phyloP scores from a whole-genome alignment of 2,888 invertebrate genomes.

The Drosophila borealis region DNA sequence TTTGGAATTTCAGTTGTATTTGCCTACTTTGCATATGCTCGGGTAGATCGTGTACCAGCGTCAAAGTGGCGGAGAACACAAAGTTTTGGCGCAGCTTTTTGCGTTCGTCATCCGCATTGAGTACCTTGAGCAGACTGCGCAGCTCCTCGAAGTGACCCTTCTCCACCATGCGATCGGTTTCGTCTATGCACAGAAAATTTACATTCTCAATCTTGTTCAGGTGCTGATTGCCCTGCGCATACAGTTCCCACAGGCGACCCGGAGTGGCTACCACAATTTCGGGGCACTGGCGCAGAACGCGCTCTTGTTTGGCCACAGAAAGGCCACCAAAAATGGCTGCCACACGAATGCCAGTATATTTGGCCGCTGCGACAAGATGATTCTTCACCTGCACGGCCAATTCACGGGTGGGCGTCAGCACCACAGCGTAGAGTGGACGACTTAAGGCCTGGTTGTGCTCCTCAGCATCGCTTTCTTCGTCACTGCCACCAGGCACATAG shows the following conservation, averaged over 20 bases:
- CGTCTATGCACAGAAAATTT: constrained; percentile 97
- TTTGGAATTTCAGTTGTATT: neutral
- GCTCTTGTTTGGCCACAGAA: constrained; percentile 96
- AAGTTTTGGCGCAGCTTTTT: constrained; percentile 93
- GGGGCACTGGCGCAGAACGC: constrained; percentile 92
- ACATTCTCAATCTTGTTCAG: constrained; percentile 90
- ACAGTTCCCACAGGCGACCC: constrained; percentile 97
- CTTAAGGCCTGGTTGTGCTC: constrained; percentile 32
- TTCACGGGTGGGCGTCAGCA: constrained; percentile 98
- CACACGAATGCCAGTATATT: constrained; percentile 90
- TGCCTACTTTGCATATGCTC: constrained; percentile 88
- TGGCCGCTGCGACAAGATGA: constrained; percentile 92
- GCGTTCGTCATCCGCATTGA: constrained; percentile 89
- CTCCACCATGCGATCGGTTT: constrained; percentile 99
- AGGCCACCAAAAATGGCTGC: constrained; percentile 97
- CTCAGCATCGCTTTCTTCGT: constrained; percentile 62
- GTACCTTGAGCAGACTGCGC: constrained; percentile 90
- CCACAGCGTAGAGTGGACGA: constrained; percentile 89
- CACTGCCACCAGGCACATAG: constrained; percentile 69
- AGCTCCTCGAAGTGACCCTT: constrained; percentile 98
- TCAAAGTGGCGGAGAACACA: constrained; percentile 98
- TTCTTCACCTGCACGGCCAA: constrained; percentile 97
- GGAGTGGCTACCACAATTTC: constrained; percentile 99
- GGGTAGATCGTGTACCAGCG: constrained; percentile 94
- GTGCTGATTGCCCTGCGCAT: constrained; percentile 91